phyloP scores from a whole-genome alignment of 2,888 invertebrate species.

The Cetonia aurata region DNA sequence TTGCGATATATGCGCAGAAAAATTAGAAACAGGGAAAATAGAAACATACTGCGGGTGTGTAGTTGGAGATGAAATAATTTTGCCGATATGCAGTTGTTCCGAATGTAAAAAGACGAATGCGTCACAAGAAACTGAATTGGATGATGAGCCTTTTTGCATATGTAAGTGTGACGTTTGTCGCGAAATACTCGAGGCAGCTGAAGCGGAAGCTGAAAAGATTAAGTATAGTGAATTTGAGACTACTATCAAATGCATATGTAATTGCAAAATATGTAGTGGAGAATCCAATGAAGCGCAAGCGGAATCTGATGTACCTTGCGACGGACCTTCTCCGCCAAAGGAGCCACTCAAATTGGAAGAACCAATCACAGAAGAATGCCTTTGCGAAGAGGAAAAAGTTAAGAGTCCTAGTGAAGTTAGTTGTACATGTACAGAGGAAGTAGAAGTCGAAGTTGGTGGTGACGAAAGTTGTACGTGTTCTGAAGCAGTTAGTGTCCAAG shows the following conservation, averaged over 20 bases:
- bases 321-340: background rate
- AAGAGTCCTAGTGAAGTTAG: background rate
- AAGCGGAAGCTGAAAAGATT: background rate
- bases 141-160: background rate
- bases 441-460: background rate
- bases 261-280: conserved; percentile 1
- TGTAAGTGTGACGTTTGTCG: conserved; percentile 22
- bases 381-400: conserved; percentile 11
- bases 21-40: background rate
- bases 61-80: background rate
- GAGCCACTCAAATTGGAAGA: background rate
- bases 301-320: background rate
- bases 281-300: conserved; percentile 4
- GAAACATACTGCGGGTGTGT: conserved; percentile 5
- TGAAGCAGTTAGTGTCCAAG: background rate
- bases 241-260: conserved; percentile 16
- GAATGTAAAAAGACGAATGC: conserved; percentile 2
- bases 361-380: background rate
- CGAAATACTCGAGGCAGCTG: background rate
- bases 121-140: background rate
- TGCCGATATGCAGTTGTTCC: conserved; percentile 7
- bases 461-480: background rate
- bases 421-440: conserved; percentile 6
- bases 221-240: background rate
- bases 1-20: conserved; percentile 27